phyloP scores from a whole-genome alignment of 2,797 vertebrate genomes.

The Sphenopsis melanotis region DNA sequence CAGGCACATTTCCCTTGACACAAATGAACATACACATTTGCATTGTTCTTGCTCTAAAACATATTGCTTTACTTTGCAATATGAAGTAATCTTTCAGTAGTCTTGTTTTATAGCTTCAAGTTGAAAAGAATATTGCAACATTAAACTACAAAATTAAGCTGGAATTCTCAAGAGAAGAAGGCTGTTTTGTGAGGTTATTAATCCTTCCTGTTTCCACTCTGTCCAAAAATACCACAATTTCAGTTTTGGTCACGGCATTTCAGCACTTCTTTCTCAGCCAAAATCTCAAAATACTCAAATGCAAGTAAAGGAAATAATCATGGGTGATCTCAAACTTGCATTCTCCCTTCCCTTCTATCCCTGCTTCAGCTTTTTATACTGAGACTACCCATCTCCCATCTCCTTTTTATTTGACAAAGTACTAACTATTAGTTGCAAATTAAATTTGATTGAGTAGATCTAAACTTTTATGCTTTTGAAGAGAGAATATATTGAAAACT shows the following conservation, averaged over 20 bases:
- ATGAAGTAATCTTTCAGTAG: not conserved
- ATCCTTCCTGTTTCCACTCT: constrained; percentile 27
- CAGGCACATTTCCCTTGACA: not conserved
- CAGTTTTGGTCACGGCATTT: not conserved
- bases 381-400: not conserved
- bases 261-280: not conserved
- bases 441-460: not conserved
- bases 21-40: fast-evolving
- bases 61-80: not conserved
- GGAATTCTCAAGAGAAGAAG: not conserved
- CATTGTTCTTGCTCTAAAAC: not conserved
- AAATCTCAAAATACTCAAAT: not conserved
- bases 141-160: not conserved
- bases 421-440: not conserved
- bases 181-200: not conserved
- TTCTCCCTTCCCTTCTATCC: not conserved
- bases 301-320: not conserved
- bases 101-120: not conserved
- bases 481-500: not conserved
- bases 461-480: not conserved
- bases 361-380: not conserved
- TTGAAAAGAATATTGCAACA: not conserved
- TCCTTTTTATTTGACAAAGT: not conserved
- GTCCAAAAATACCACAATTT: constrained; percentile 33
- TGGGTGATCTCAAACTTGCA: not conserved